Conservation (phyloP, 2,113 vertebrate genomes). For the Percopsis transmontana region DNA sequence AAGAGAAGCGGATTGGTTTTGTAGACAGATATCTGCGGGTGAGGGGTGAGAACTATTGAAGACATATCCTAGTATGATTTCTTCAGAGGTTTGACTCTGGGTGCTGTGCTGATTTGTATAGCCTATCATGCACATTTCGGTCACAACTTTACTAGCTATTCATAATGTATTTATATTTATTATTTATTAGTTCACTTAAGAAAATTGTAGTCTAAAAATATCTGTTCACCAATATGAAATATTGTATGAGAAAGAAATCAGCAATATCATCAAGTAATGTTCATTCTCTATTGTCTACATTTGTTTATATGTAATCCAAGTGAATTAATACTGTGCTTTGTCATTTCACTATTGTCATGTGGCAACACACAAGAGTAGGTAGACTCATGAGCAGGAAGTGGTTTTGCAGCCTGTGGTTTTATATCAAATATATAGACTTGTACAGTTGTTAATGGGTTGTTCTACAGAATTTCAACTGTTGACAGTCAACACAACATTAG, state of each 20-base stretch:
- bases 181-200: no score
- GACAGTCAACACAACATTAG: not conserved
- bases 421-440: slow-evolving; percentile 70
- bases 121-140: not conserved
- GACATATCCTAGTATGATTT: slow-evolving; percentile 31
- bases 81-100: slow-evolving; percentile 19
- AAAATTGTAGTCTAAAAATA: no score
- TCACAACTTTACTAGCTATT: not conserved
- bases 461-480: slow-evolving; percentile 33
- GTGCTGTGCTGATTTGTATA: not conserved
- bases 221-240: no score
- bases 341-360: slow-evolving; percentile 44
- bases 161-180: no score
- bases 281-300: not conserved
- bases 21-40: slow-evolving; percentile 50
- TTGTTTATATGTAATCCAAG: slow-evolving; percentile 4
- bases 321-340: slow-evolving; percentile 2
- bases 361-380: slow-evolving; percentile 58
- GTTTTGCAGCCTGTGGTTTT: slow-evolving; percentile 81
- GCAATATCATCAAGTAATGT: no score
- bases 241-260: no score
- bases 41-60: slow-evolving; percentile 31
- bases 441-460: slow-evolving; percentile 18
- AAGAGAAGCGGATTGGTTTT: slow-evolving; percentile 71
- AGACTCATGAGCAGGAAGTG: slow-evolving; percentile 78